Evolutionary conservation across 2,888 invertebrate genomes (phyloP), one percentile per base, ranked within the genome.

Genomic region (Lordiphosa andalusiaca): DNA sequence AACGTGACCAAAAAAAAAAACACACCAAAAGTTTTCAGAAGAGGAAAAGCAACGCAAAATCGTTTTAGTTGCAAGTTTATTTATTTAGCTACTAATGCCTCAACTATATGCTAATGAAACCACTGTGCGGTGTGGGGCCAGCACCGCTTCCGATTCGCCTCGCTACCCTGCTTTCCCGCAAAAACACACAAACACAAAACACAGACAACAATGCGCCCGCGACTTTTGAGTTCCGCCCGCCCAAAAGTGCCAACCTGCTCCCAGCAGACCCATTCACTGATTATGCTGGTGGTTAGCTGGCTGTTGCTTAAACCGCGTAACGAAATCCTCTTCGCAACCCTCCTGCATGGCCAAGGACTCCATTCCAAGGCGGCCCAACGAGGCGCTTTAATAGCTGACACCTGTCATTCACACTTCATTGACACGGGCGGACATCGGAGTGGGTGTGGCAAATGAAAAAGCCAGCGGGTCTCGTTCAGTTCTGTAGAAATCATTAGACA

Each of bases 81-180:
- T 83, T 77, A 77, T 80, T 76, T 60, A 83, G 74, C 68, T 65
- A 71, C 57, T 72, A 68, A 72, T 73, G 54, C 62, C 52, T 53
- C 63, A 76, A 73, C 76, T 76, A 67, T 71, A 84, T 81, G 74
- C 72, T 74, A 80, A 84, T 80, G 74, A 84, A 78, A 77, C 82
- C 82, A 70, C 68, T 53, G 65, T 73, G 82, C 71, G 60, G 65
- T 67, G 49, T 41, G 55, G 38, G 51, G 33, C 33, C 47, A 47
- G 39, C 25, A 40, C 16, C 49, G 48, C 48, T 33, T 38, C 33
- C 38, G n/a, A 23, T 36, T 21, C 39, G 30, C 38, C 21, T 33
- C 33, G 47, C 16, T n/a, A 7, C 37, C 38, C 39, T n/a, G 9
- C 30, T 10, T 16, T 10, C 35, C 36, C 35, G 33, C 50, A 46